Base-by-base conservation (phyloP, 1,140 invertebrate species). In the Heliconius melpomene region DNA sequence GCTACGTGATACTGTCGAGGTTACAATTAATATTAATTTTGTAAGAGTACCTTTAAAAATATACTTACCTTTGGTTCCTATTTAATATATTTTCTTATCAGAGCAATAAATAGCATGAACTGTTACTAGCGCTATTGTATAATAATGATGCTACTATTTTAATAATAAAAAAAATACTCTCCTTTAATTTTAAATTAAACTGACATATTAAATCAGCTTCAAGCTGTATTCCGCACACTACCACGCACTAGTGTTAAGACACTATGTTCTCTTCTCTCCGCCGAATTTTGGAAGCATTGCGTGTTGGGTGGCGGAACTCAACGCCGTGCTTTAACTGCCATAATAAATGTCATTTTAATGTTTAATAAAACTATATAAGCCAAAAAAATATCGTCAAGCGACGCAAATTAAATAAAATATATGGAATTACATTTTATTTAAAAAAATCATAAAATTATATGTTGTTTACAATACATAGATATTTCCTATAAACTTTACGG, bases 401-500 rank as follows among this genome's bases (percentile, higher is more conserved):
- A 57, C 16, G 0, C 38, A 46, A n/a, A 54, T 9, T 52, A 20
- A 29, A 18, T 18, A 29, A 29, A 29, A 57, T 11, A 23, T 57
- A 57, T 8, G 7, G n/a, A 57, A 29, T 23, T 13, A 23, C 7
- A n/a, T 60, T n/a, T 57, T 57, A 52, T 7, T 32, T 32, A 3
- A 20, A 9, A 46, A 32, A 18, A 6, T 9, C 16, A n/a, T 36
- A 40, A 29, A 46, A 70, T 32, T 26, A 77, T 77, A 66, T 29
- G 1, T 26, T 40, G 7, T 66, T 70, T 13, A 70, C 32, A 46
- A 50, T 77, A 20, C 46, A 74, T 54, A 32, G 26, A 54, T 16
- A 74, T 54, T 78, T 71, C 77, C 46, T 78, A 66, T 78, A 74
- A 52, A 72, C 16, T 66, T 80, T 81, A 76, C 83, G 85, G 83